Evolutionary conservation across 2,888 invertebrate genomes (phyloP).

Genomic region (Microplitis manilae): DNA sequence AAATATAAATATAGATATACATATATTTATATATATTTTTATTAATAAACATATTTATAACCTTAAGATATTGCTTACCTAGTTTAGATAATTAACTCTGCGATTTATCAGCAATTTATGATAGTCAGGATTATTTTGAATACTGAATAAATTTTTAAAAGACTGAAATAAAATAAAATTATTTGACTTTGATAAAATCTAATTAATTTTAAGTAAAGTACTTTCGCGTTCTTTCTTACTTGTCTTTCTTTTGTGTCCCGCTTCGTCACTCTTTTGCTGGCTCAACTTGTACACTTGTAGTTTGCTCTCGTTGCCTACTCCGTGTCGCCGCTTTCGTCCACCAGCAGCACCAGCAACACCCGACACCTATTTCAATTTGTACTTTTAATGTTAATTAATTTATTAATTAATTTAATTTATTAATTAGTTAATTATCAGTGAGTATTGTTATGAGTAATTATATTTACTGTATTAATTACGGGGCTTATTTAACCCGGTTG

Average conservation of each 20-base stretch:
- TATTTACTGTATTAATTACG: no score
- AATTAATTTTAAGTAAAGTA: background rate
- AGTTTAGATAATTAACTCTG: background rate
- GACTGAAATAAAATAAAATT: background rate
- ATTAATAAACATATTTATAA: constrained; percentile 61
- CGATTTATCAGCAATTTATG: background rate
- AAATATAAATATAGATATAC: background rate
- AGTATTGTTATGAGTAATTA: no score
- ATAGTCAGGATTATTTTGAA: background rate
- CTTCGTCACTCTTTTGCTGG: constrained; percentile 18
- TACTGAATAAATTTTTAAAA: background rate
- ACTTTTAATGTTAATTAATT: background rate
- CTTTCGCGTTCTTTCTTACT: constrained; percentile 6
- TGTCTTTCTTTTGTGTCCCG: constrained; percentile 3
- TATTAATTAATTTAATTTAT: background rate
- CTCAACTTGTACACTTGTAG: background rate
- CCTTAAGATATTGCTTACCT: background rate
- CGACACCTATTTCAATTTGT: background rate
- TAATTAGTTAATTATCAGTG: background rate
- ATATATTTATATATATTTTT: constrained; percentile 4
- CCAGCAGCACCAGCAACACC: constrained; percentile 27
- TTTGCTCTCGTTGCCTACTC: constrained; percentile 25
- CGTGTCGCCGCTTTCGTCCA: constrained; percentile 36
- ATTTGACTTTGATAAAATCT: background rate
- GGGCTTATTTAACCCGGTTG: no score